Evolutionary conservation across 2,888 invertebrate species (phyloP).

Genomic region (Diogma glabrata): DNA sequence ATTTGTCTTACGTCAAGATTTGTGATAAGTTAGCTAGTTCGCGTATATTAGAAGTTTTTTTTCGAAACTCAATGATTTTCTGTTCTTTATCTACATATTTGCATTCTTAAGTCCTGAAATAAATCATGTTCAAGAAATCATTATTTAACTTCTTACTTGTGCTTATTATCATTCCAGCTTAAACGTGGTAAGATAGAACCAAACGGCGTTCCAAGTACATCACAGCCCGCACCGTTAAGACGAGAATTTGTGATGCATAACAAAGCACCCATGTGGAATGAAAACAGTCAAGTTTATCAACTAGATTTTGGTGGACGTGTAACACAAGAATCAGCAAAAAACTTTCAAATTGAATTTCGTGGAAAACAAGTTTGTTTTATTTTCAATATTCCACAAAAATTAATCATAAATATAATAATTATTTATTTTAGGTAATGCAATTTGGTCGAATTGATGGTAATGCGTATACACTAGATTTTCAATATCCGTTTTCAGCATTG

Average conservation of each 20-base stretch:
- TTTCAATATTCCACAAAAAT: not conserved
- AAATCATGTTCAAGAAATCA: no score
- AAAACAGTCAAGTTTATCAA: slow-evolving; percentile 97
- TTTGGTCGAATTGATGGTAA: slow-evolving; percentile 98
- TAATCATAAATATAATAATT: not conserved
- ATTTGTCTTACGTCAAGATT: no score
- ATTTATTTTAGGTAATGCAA: slow-evolving; percentile 81
- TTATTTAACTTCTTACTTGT: no score
- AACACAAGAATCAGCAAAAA: slow-evolving; percentile 98
- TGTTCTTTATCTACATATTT: no score
- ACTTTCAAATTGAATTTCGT: slow-evolving; percentile 96
- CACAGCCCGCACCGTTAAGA: slow-evolving; percentile 41
- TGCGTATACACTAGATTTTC: slow-evolving; percentile 97
- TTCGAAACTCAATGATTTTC: no score
- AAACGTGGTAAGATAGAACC: slow-evolving; percentile 57
- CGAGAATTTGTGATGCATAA: slow-evolving; percentile 93
- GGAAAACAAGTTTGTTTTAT: slow-evolving; percentile 71
- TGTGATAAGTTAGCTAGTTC: no score
- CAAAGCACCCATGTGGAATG: slow-evolving; percentile 97
- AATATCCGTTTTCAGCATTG: slow-evolving; percentile 95
- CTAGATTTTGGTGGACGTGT: slow-evolving; percentile 98
- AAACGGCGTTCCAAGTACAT: slow-evolving; percentile 34
- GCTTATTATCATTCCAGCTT: slow-evolving; percentile 41
- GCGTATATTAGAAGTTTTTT: no score
- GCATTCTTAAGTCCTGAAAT: no score